These are phyloP conservation scores for Synanceia verrucosa DNA, from an alignment of 2,797 vertebrate genomes.

Conservation along the genomic window DNA sequence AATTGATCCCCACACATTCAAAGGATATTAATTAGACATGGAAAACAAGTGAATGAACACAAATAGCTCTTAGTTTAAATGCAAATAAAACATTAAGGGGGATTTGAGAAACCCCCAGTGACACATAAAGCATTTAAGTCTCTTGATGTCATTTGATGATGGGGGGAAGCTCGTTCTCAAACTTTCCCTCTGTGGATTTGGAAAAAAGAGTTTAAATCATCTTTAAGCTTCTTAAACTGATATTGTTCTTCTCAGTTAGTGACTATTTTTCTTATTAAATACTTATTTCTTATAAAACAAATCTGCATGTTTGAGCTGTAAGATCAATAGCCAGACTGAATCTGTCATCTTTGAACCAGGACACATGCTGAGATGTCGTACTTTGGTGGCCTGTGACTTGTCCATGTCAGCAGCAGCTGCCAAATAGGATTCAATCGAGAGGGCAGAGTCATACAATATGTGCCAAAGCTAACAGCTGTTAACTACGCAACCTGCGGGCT, in stretches of 20 bases:
- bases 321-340: conserved; percentile 73
- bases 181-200: background rate
- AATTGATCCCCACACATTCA: conserved; percentile 84
- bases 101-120: conserved; percentile 42
- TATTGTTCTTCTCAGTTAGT: conserved; percentile 9
- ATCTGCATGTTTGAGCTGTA: conserved; percentile 24
- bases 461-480: conserved; percentile 87
- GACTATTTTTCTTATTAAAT: background rate
- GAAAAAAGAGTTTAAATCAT: background rate
- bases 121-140: conserved; percentile 20
- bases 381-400: conserved; percentile 74
- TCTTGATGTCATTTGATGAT: conserved; percentile 18
- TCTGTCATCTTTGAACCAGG: conserved; percentile 67
- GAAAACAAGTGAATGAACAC: conserved; percentile 84
- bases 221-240: background rate
- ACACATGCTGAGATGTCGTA: conserved; percentile 59
- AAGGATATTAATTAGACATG: conserved; percentile 86
- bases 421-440: conserved; percentile 80
- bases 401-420: conserved; percentile 79
- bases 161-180: background rate
- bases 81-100: conserved; percentile 67
- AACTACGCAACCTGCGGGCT: conserved; percentile 85
- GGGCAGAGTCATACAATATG: conserved; percentile 76
- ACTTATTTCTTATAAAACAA: conserved; percentile 41
- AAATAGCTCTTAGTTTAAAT: conserved; percentile 81